A percentile compares a stretch with the other conserved stretches of the same genome.
These are phyloP conservation scores for Exocentrus adspersus DNA, from an alignment of 2,888 invertebrate genomes.

Conservation along the genomic window DNA sequence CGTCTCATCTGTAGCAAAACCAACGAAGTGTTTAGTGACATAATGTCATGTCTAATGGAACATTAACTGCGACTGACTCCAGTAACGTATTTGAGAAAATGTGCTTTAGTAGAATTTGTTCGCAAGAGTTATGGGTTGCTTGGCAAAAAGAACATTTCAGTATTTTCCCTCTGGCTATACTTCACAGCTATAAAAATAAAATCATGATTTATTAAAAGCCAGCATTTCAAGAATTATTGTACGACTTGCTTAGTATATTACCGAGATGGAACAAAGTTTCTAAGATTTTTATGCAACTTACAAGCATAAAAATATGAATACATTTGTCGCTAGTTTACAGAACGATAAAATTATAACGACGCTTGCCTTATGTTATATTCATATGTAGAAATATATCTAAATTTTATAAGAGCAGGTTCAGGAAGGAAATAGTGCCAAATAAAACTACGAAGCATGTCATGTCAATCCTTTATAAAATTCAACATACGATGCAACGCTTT, in stretches of 20 bases:
- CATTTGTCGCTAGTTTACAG: too few relatives aligned
- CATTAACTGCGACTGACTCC: conserved; percentile 1
- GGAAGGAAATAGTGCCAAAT: not conserved
- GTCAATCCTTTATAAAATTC: not conserved
- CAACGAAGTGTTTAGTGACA: not conserved
- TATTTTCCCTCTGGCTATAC: not conserved
- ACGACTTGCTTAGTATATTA: too few relatives aligned
- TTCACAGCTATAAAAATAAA: not conserved
- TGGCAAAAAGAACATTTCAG: not conserved
- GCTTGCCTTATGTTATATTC: too few relatives aligned
- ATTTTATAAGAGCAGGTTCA: too few relatives aligned
- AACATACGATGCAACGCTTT: not conserved
- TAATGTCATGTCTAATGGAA: not conserved
- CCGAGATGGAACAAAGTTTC: too few relatives aligned
- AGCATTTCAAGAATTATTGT: not conserved
- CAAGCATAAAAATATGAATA: too few relatives aligned
- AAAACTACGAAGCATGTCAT: not conserved
- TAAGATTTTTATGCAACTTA: too few relatives aligned
- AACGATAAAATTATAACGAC: too few relatives aligned
- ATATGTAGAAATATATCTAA: too few relatives aligned
- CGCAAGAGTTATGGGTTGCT: not conserved
- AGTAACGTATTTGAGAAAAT: conserved; percentile 1
- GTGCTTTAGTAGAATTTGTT: not conserved
- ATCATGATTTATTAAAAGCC: not conserved
- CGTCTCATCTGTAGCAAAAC: conserved; percentile 1